These are phyloP conservation scores for Clepsis dumicolana DNA, from an alignment of 2,888 invertebrate genomes.

Conservation along the genomic window DNA sequence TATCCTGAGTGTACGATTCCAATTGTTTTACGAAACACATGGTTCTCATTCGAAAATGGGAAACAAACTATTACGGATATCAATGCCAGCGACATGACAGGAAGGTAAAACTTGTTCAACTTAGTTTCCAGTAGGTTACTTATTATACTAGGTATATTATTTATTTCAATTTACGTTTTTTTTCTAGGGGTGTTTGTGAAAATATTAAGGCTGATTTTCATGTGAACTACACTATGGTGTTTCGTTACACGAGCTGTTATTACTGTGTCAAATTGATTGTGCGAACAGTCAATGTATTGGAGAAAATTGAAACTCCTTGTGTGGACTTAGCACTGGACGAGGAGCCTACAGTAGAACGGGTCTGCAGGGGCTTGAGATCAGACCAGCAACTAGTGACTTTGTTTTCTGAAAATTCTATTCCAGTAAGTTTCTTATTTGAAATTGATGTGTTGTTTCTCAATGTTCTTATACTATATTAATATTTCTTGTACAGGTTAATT, in stretches of 20 bases:
- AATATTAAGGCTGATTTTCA: constrained; percentile 90
- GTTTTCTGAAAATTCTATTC: constrained; percentile 95
- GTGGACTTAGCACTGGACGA: constrained; percentile 88
- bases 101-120: constrained; percentile 66
- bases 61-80: constrained; percentile 93
- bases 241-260: constrained; percentile 90
- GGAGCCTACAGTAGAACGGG: constrained; percentile 90
- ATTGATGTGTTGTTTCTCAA: constrained; percentile 1
- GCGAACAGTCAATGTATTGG: constrained; percentile 94
- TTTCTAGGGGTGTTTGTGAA: constrained; percentile 89
- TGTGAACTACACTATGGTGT: constrained; percentile 95
- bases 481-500: constrained; percentile 88
- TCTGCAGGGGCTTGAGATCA: constrained; percentile 90
- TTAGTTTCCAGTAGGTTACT: constrained; percentile 13
- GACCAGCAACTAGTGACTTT: constrained; percentile 94
- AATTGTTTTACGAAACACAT: constrained; percentile 92
- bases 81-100: constrained; percentile 92
- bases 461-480: constrained; percentile 30
- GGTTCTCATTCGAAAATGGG: constrained; percentile 97
- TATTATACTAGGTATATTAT: neutral
- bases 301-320: constrained; percentile 95
- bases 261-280: constrained; percentile 94
- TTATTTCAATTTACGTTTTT: constrained; percentile 24
- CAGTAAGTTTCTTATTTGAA: constrained; percentile 76
- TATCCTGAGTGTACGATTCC: constrained; percentile 90